Evolutionary conservation across 2,113 vertebrate genomes (phyloP).

Genomic region (Callionymus lyra): DNA sequence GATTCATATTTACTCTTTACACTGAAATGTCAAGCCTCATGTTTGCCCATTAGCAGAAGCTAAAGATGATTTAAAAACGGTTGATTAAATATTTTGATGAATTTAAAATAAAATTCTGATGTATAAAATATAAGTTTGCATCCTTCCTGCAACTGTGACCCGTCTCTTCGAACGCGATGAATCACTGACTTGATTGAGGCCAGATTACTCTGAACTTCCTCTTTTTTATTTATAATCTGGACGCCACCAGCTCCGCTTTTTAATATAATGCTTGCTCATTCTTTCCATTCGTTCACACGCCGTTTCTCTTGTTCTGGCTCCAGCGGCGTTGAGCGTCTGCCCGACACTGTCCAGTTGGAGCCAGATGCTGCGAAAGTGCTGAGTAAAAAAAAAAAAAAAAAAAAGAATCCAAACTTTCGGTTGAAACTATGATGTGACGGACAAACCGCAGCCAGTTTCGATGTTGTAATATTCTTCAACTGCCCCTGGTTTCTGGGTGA

Average conservation of each 20-base stretch:
- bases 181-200: constrained; percentile 11
- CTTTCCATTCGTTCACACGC: constrained; percentile 47
- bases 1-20: no score
- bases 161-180: no score
- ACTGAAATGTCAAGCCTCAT: no score
- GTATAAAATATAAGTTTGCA: no score
- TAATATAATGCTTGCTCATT: constrained; percentile 45
- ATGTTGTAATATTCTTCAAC: constrained; percentile 49
- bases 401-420: constrained; percentile 44
- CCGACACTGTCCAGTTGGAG: constrained; percentile 17
- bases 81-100: no score
- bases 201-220: constrained; percentile 25
- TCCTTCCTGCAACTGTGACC: no score
- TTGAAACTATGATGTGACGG: constrained; percentile 39
- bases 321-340: constrained; percentile 31
- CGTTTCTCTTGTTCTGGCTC: constrained; percentile 30
- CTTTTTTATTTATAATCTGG: constrained; percentile 37
- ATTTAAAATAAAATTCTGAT: no score
- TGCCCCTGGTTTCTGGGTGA: constrained; percentile 34
- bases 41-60: no score
- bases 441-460: constrained; percentile 38
- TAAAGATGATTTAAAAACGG: no score
- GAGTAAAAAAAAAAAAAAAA: no score
- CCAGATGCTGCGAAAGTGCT: constrained; percentile 25
- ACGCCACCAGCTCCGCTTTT: constrained; percentile 19